Conservation (phyloP, 2,113 vertebrate species). For the Zosterops pallidus region DNA sequence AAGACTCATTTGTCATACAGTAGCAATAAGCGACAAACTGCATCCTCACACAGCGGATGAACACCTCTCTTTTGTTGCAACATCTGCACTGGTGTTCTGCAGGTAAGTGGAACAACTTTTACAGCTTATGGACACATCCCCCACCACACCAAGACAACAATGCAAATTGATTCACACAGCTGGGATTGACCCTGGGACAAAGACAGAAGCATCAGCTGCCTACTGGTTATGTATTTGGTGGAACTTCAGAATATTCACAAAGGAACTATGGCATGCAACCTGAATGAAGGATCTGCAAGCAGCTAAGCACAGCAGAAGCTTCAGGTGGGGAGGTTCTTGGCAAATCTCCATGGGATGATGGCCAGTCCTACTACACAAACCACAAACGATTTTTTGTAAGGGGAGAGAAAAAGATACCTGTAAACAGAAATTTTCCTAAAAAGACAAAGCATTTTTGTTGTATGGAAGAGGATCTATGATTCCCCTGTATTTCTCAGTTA, state of each 20-base stretch:
- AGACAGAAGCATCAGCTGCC: background rate
- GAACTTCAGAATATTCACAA: background rate
- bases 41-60: background rate
- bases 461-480: background rate
- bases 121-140: background rate
- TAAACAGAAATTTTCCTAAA: background rate
- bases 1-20: background rate
- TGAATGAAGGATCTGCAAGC: background rate
- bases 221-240: background rate
- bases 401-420: background rate
- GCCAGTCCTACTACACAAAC: background rate
- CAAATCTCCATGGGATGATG: background rate
- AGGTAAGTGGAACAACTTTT: background rate
- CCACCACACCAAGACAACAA: background rate
- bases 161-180: background rate
- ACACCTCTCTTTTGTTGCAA: background rate
- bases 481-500: background rate
- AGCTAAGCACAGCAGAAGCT: background rate
- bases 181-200: background rate
- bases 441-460: background rate
- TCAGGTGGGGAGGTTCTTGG: background rate
- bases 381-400: background rate
- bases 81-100: background rate
- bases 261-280: background rate
- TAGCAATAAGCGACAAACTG: background rate